Conservation (phyloP, 2,113 vertebrate species). For the Pantherophis guttatus region DNA sequence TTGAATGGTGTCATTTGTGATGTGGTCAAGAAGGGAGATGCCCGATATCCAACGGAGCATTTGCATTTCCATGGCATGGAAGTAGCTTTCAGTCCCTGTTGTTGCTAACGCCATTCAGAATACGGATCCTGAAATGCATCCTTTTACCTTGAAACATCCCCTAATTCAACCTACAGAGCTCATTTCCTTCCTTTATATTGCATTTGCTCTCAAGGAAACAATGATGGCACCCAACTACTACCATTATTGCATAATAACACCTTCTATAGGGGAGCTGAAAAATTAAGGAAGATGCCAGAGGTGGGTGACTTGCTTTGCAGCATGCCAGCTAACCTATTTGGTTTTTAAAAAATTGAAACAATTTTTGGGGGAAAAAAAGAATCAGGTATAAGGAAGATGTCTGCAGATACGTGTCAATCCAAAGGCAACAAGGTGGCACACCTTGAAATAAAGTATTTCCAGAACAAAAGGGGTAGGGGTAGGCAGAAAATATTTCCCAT, state of each 20-base stretch:
- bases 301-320: not conserved
- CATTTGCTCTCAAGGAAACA: not conserved
- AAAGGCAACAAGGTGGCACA: not conserved
- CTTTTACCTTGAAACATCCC: not conserved
- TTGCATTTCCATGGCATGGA: too few species aligned
- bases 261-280: not conserved
- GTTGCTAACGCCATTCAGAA: not conserved
- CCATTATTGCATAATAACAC: not conserved
- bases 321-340: not conserved
- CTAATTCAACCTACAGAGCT: not conserved
- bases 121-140: not conserved
- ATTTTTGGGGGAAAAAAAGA: not conserved
- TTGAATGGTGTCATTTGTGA: too few species aligned
- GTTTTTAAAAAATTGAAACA: not conserved
- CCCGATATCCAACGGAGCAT: too few species aligned
- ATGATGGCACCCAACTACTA: not conserved
- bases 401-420: not conserved
- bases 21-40: too few species aligned
- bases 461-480: not conserved
- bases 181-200: not conserved
- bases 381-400: not conserved
- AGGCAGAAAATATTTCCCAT: not conserved
- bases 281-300: not conserved
- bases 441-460: not conserved
- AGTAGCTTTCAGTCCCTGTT: too few species aligned